phyloP scores from a whole-genome alignment of 2,888 invertebrate genomes.

The Latrodectus elegans region DNA sequence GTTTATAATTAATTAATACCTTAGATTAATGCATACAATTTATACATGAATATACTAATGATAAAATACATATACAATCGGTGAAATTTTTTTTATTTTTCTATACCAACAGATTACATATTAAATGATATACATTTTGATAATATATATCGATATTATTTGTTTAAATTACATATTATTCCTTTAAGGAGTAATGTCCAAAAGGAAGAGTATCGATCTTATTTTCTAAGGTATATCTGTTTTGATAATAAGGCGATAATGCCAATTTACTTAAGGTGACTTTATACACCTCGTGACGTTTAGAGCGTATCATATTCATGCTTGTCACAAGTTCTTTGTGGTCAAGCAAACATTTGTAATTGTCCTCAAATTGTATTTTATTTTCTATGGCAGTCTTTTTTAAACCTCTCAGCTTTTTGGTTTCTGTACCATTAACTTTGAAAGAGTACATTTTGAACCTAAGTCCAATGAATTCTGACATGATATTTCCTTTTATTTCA shows the following conservation, averaged over 20 bases:
- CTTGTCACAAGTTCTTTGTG: not conserved
- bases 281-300: not conserved
- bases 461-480: slow-evolving; percentile 22
- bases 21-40: too few relatives aligned
- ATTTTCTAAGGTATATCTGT: not conserved
- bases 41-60: too few relatives aligned
- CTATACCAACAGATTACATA: too few relatives aligned
- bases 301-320: slow-evolving; percentile 10
- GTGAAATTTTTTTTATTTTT: too few relatives aligned
- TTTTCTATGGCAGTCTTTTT: slow-evolving; percentile 24
- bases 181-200: not conserved
- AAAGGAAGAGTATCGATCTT: slow-evolving; percentile 7
- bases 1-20: too few relatives aligned
- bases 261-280: slow-evolving; percentile 9
- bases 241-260: slow-evolving; percentile 3
- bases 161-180: not conserved
- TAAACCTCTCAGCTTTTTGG: not conserved
- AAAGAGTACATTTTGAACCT: slow-evolving; percentile 32
- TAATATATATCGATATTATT: too few relatives aligned
- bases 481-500: slow-evolving; percentile 9
- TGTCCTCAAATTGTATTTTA: slow-evolving; percentile 13
- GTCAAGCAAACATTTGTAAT: not conserved
- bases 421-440: not conserved
- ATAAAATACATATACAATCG: too few relatives aligned
- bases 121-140: too few relatives aligned